Evolutionary conservation across 2,797 vertebrate species (phyloP).

Genomic region (Acomys russatus): DNA sequence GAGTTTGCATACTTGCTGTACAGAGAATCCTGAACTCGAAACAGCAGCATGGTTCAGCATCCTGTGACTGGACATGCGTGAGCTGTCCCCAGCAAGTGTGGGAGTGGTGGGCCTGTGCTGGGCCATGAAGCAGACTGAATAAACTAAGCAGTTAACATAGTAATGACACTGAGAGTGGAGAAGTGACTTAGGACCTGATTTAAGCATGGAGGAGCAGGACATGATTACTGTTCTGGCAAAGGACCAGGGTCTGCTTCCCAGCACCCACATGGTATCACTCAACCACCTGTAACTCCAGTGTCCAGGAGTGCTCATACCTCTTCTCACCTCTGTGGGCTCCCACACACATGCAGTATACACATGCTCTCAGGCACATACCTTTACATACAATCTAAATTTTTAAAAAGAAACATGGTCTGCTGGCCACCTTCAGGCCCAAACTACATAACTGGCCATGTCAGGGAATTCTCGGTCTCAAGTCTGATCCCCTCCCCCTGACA

Average conservation of each 20-base stretch:
- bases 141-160: constrained; percentile 86
- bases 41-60: not conserved
- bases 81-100: not conserved
- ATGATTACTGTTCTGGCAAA: not conserved
- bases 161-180: constrained; percentile 40
- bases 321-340: not conserved
- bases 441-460: not conserved
- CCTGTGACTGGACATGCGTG: not conserved
- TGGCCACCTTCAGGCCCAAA: not conserved
- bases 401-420: not conserved
- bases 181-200: constrained; percentile 5
- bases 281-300: not conserved
- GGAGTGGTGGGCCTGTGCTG: constrained; percentile 12
- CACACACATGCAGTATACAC: not conserved
- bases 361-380: not conserved
- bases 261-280: no score
- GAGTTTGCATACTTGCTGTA: not conserved
- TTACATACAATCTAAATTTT: not conserved
- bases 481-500: not conserved
- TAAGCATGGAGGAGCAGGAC: not conserved
- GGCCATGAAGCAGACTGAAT: constrained; percentile 83
- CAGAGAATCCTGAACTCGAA: not conserved
- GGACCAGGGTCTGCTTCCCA: not conserved
- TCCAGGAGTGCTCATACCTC: not conserved
- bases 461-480: not conserved